Conservation (phyloP, 2,113 vertebrate genomes). For the Leiothrix lutea region DNA sequence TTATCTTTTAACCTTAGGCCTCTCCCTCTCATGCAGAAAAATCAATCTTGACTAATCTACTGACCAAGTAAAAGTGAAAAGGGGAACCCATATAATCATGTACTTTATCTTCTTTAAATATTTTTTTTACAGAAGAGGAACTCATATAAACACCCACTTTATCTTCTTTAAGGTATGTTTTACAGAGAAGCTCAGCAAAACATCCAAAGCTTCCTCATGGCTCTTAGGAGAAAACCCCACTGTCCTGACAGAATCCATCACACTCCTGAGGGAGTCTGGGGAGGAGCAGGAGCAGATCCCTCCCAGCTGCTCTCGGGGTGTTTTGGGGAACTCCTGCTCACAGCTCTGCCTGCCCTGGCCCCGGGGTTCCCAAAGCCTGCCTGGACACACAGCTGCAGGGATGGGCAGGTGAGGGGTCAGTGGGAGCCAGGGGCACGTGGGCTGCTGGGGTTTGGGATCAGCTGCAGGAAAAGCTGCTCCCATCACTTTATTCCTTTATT, state of each 20-base stretch:
- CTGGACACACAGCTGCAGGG: neutral
- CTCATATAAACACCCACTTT: slow-evolving; percentile 43
- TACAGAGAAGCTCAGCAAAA: neutral
- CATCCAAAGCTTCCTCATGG: neutral
- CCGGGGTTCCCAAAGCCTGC: accelerated
- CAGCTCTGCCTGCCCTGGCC: neutral
- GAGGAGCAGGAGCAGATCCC: neutral
- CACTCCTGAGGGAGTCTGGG: neutral
- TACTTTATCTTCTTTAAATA: slow-evolving; percentile 61
- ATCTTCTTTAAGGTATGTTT: slow-evolving; percentile 45
- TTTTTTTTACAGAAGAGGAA: neutral
- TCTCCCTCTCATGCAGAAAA: slow-evolving; percentile 73
- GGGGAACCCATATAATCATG: slow-evolving; percentile 37
- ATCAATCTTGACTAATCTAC: slow-evolving; percentile 76
- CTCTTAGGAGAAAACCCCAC: neutral
- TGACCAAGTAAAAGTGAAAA: slow-evolving; percentile 65
- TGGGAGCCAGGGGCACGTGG: neutral
- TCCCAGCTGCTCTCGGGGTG: neutral
- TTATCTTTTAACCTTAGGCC: slow-evolving; percentile 78
- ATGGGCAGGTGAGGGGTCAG: accelerated
- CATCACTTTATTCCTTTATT: accelerated
- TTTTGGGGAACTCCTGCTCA: accelerated
- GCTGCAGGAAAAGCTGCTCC: neutral
- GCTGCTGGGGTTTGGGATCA: neutral
- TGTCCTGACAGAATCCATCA: neutral